These are phyloP conservation scores for Acleris laterana DNA, from an alignment of 2,888 invertebrate genomes.

Conservation along the genomic window DNA sequence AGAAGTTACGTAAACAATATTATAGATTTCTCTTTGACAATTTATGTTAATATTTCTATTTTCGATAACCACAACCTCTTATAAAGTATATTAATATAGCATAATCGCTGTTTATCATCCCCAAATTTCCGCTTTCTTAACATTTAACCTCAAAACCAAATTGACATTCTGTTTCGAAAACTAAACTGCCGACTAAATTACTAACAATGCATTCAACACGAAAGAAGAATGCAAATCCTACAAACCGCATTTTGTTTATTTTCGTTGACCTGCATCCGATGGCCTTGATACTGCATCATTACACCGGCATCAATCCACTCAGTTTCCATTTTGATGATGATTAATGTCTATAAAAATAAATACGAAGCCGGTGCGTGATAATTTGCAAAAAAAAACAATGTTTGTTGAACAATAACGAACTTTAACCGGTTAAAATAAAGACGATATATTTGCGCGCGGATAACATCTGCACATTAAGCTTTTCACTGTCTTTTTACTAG, in stretches of 20 bases:
- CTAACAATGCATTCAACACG: constrained; percentile 46
- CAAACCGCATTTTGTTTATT: constrained; percentile 61
- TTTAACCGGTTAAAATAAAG: constrained; percentile 43
- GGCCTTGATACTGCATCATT: constrained; percentile 74
- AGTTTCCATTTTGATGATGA: constrained; percentile 48
- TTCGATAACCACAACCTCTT: too few species aligned
- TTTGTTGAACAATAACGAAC: constrained; percentile 40
- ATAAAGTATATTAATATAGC: too few species aligned
- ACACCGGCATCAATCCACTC: constrained; percentile 62
- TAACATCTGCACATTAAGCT: constrained; percentile 38
- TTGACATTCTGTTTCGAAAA: constrained; percentile 12
- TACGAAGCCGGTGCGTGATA: constrained; percentile 51
- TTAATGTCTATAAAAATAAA: constrained; percentile 59
- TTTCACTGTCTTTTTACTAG: constrained; percentile 43
- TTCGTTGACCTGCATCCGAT: constrained; percentile 59
- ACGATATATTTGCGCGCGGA: constrained; percentile 38
- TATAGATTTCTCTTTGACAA: constrained; percentile 20
- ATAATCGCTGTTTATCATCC: too few species aligned
- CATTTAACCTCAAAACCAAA: background rate
- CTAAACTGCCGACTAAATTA: constrained; percentile 42
- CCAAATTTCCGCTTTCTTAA: background rate
- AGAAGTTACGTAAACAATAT: constrained; percentile 14
- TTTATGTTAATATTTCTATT: too few species aligned
- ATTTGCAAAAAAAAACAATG: constrained; percentile 41
- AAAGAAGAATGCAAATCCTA: constrained; percentile 53